These are phyloP conservation scores for Drosophila ezoana DNA, from an alignment of 2,888 invertebrate genomes.

Conservation along the genomic window DNA sequence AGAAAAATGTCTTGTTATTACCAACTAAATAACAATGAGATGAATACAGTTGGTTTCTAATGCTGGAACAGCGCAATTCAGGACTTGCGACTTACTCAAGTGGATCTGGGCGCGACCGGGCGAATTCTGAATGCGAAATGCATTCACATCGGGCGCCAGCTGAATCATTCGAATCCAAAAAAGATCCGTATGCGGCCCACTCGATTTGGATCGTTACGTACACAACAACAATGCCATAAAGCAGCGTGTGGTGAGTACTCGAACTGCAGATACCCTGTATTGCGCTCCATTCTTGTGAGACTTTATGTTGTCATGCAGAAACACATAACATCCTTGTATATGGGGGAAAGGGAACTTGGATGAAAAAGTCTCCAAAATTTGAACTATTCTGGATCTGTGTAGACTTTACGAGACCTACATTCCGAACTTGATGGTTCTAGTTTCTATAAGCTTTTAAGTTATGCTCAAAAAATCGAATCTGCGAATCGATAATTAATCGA, in stretches of 20 bases:
- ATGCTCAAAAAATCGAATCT: no score
- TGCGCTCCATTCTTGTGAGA: no score
- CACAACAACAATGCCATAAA: conserved; percentile 24
- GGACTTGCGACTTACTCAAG: conserved; percentile 33
- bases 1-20: neutral
- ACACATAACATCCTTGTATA: no score
- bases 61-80: neutral
- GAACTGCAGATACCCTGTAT: no score
- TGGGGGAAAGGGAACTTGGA: no score
- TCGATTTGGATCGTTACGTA: conserved; percentile 33
- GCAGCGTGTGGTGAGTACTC: neutral
- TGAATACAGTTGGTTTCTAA: neutral
- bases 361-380: no score
- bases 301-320: no score
- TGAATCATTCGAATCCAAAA: conserved; percentile 45
- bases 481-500: no score
- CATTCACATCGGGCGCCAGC: conserved; percentile 28
- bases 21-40: conserved; percentile 6
- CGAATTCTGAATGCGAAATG: conserved; percentile 16
- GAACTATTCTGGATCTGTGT: no score
- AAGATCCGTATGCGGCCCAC: conserved; percentile 25
- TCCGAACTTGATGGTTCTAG: no score
- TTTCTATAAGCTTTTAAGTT: no score
- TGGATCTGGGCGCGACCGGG: conserved; percentile 14
- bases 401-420: no score